Evolutionary conservation across 2,888 invertebrate species (phyloP).

Genomic region (Cecidostiba fungosa): DNA sequence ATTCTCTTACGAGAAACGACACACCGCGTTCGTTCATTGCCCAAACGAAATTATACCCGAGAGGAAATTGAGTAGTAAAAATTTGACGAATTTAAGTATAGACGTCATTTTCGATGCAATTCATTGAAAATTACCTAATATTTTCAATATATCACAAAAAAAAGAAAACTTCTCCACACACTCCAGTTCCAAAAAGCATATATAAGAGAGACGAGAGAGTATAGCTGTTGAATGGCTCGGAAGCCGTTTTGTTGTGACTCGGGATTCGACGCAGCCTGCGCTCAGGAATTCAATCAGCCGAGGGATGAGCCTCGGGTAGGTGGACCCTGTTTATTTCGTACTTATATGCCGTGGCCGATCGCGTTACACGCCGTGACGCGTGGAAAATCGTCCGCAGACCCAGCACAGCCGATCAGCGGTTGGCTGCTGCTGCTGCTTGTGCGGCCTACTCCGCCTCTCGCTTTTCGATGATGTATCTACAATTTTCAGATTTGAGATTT

Average conservation of each 20-base stretch:
- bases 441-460: background rate
- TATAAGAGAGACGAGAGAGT: background rate
- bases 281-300: constrained; percentile 38
- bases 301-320: background rate
- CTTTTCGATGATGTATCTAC: background rate
- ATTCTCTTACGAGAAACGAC: constrained; percentile 14
- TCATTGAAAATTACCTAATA: too few relatives aligned
- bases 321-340: constrained; percentile 45
- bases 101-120: background rate
- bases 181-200: background rate
- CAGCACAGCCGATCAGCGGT: background rate
- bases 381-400: constrained; percentile 33
- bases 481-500: background rate
- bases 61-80: background rate
- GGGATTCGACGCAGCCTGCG: constrained; percentile 16
- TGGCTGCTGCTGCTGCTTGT: background rate
- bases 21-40: background rate
- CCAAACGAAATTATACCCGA: background rate
- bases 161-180: background rate
- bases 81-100: constrained; percentile 1
- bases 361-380: constrained; percentile 41
- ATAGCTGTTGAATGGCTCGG: background rate
- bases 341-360: constrained; percentile 31
- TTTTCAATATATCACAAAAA: background rate
- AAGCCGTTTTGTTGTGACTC: constrained; percentile 23